Evolutionary conservation across 2,797 vertebrate species (phyloP).

Genomic region (Etheostoma nigrum): DNA sequence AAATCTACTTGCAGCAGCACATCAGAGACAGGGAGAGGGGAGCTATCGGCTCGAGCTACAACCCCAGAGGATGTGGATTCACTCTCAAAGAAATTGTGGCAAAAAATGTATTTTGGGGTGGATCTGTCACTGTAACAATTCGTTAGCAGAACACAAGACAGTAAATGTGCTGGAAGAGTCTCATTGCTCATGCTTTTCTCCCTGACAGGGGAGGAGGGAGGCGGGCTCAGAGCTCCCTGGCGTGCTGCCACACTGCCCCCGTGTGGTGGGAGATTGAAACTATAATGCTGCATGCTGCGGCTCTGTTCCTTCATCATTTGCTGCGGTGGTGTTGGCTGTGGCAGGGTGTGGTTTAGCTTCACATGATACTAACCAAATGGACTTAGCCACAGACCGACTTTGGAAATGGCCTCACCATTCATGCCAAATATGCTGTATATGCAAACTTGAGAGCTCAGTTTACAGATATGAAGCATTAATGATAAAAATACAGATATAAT

Average conservation of each 20-base stretch:
- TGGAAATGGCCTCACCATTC: too few species aligned
- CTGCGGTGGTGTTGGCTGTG: not conserved
- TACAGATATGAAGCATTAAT: not conserved
- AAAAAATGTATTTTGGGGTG: conserved; percentile 57
- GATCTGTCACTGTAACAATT: conserved; percentile 44
- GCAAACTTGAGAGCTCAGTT: not conserved
- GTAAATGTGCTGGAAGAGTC: conserved; percentile 34
- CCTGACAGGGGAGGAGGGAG: not conserved
- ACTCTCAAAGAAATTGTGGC: conserved; percentile 42
- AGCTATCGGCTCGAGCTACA: conserved; percentile 15
- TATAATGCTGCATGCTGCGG: not conserved
- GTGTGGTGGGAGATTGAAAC: conserved; percentile 30
- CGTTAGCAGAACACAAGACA: conserved; percentile 43
- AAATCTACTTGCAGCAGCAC: conserved; percentile 31
- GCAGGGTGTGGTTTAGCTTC: not conserved
- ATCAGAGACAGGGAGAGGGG: conserved; percentile 14
- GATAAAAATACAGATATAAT: not conserved
- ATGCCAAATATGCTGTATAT: too few species aligned
- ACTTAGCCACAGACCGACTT: too few species aligned
- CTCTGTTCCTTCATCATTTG: not conserved
- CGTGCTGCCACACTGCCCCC: conserved; percentile 55
- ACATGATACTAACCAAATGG: not conserved
- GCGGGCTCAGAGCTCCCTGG: not conserved
- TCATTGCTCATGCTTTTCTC: conserved; percentile 11
- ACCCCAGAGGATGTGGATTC: conserved; percentile 32